phyloP scores from a whole-genome alignment of 2,797 vertebrate genomes.

The Remorina albescens region DNA sequence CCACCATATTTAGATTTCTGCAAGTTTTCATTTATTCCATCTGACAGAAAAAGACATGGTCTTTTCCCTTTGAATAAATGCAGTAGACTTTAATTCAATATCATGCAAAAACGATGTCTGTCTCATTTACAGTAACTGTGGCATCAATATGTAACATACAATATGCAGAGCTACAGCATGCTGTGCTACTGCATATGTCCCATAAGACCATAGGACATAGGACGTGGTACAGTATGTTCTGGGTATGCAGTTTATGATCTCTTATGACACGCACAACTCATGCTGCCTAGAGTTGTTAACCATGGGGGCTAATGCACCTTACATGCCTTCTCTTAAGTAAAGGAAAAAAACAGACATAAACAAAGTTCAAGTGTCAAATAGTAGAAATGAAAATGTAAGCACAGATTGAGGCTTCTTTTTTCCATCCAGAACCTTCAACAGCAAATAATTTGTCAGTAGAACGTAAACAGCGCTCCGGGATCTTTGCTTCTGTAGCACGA shows the following conservation, averaged over 20 bases:
- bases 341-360: constrained; percentile 26
- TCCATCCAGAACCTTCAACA: constrained; percentile 1
- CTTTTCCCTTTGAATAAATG: constrained; percentile 71
- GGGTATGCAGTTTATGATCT: constrained; percentile 41
- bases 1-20: constrained; percentile 78
- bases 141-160: constrained; percentile 42
- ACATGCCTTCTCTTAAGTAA: constrained; percentile 36
- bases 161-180: constrained; percentile 38
- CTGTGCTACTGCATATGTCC: constrained; percentile 18
- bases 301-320: constrained; percentile 32
- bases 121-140: constrained; percentile 45
- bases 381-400: constrained; percentile 19
- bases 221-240: constrained; percentile 36
- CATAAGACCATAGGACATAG: too few relatives aligned
- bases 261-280: constrained; percentile 47
- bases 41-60: constrained; percentile 66
- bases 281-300: constrained; percentile 42
- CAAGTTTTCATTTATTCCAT: constrained; percentile 65
- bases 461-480: constrained; percentile 26
- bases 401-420: constrained; percentile 1
- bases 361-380: constrained; percentile 4
- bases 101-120: constrained; percentile 48
- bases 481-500: constrained; percentile 37
- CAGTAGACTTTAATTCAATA: constrained; percentile 62
- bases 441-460: constrained; percentile 38